phyloP scores from a whole-genome alignment of 2,797 vertebrate genomes.

The Philypnodon macrostomus region DNA sequence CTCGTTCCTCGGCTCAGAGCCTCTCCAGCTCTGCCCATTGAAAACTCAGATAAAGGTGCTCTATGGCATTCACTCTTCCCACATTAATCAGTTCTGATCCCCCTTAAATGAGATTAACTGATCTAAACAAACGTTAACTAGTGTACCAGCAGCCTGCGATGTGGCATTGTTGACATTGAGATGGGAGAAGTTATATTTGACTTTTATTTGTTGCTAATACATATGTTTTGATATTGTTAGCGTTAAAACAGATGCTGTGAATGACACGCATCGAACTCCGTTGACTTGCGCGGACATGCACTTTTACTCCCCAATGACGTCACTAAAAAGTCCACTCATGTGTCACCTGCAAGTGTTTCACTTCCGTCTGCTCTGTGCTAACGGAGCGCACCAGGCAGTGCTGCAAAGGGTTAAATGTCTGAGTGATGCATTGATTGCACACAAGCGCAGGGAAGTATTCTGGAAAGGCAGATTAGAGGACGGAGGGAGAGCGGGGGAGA shows the following conservation, averaged over 20 bases:
- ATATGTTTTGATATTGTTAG: neutral
- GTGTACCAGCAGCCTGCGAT: too few relatives aligned
- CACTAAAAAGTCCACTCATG: slow-evolving; percentile 31
- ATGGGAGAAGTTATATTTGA: too few relatives aligned
- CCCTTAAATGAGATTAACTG: slow-evolving; percentile 27
- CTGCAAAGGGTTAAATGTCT: slow-evolving; percentile 77
- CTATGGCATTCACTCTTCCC: slow-evolving; percentile 66
- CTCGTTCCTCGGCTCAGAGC: slow-evolving; percentile 48
- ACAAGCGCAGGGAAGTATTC: slow-evolving; percentile 74
- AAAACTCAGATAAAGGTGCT: slow-evolving; percentile 68
- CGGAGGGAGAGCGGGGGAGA: slow-evolving; percentile 43
- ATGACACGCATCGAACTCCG: neutral
- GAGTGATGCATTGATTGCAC: slow-evolving; percentile 81
- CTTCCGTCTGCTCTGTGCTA: slow-evolving; percentile 21
- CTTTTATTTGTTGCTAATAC: too few relatives aligned
- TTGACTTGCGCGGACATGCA: slow-evolving; percentile 38
- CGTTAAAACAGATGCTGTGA: too few relatives aligned
- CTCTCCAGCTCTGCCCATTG: slow-evolving; percentile 57
- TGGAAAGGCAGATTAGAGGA: slow-evolving; percentile 79
- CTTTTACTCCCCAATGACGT: slow-evolving; percentile 19
- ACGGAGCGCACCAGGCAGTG: slow-evolving; percentile 33
- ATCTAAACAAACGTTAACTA: slow-evolving; percentile 37
- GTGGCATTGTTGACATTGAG: too few relatives aligned
- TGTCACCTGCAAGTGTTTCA: slow-evolving; percentile 24
- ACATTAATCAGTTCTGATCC: slow-evolving; percentile 53